Evolutionary conservation across 1,140 invertebrate species (phyloP).

Genomic region (Atta texana): DNA sequence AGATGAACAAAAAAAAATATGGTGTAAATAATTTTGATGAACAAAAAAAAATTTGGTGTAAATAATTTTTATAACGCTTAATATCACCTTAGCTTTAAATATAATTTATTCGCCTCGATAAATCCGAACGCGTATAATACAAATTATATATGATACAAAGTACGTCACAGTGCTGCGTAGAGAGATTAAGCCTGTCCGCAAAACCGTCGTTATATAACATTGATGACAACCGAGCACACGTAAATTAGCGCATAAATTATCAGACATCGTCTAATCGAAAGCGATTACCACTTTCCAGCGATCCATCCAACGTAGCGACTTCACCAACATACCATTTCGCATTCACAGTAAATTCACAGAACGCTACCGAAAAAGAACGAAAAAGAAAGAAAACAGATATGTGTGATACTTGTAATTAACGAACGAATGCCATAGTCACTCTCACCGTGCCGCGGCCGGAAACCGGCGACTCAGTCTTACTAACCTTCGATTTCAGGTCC

Average conservation of each 20-base stretch:
- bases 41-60: neutral
- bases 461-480: constrained; percentile 84
- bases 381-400: constrained; percentile 48
- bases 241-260: constrained; percentile 43
- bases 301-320: constrained; percentile 73
- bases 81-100: neutral
- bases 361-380: constrained; percentile 45
- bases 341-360: constrained; percentile 67
- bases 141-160: neutral
- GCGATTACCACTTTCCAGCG: constrained; percentile 76
- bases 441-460: constrained; percentile 78
- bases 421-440: constrained; percentile 72
- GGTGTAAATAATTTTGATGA: neutral
- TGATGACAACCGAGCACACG: constrained; percentile 66
- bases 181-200: neutral
- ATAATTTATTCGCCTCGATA: neutral
- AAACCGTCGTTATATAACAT: neutral
- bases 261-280: constrained; percentile 70
- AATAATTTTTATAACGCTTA: constrained; percentile 5
- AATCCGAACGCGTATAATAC: neutral
- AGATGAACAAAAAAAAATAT: neutral
- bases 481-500: constrained; percentile 92
- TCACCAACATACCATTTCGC: constrained; percentile 68
- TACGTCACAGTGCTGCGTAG: constrained; percentile 50
- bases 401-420: constrained; percentile 43